Evolutionary conservation across 2,797 vertebrate genomes (phyloP).

Genomic region (Pantherophis alleghaniensis): DNA sequence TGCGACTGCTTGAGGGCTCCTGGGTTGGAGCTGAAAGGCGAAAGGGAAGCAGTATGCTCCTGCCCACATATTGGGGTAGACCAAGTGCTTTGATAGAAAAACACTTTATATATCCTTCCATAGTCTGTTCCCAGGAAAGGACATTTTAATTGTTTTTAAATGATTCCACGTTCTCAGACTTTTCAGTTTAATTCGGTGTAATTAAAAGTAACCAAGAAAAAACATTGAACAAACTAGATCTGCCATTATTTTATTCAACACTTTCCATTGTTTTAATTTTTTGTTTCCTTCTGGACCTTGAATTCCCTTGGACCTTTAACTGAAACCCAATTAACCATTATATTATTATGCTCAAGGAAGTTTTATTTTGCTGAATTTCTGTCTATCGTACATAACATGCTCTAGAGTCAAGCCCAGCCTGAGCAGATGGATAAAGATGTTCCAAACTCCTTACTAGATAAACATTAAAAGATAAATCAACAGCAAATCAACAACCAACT

Average conservation of each 20-base stretch:
- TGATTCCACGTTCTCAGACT: not conserved
- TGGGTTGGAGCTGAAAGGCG: no score
- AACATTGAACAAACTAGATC: not conserved
- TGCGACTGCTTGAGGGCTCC: no score
- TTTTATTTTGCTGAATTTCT: not conserved
- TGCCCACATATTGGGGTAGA: no score
- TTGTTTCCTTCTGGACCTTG: not conserved
- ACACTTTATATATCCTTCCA: not conserved
- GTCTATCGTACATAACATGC: no score
- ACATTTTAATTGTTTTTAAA: not conserved
- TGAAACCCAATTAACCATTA: not conserved
- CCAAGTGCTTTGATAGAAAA: no score
- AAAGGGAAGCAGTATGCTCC: no score
- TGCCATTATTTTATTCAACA: not conserved
- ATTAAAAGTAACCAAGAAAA: not conserved
- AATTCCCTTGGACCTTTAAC: not conserved
- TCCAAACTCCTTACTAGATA: not conserved
- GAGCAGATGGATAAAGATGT: not conserved
- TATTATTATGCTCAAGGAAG: not conserved
- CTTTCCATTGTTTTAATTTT: not conserved
- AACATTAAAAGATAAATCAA: not conserved
- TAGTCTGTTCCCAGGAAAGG: not conserved
- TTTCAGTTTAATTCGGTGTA: not conserved
- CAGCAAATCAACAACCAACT: not conserved
- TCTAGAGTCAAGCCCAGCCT: not conserved